Evolutionary conservation across 1,140 invertebrate genomes (phyloP).

Genomic region (Drosophila equinoxialis): DNA sequence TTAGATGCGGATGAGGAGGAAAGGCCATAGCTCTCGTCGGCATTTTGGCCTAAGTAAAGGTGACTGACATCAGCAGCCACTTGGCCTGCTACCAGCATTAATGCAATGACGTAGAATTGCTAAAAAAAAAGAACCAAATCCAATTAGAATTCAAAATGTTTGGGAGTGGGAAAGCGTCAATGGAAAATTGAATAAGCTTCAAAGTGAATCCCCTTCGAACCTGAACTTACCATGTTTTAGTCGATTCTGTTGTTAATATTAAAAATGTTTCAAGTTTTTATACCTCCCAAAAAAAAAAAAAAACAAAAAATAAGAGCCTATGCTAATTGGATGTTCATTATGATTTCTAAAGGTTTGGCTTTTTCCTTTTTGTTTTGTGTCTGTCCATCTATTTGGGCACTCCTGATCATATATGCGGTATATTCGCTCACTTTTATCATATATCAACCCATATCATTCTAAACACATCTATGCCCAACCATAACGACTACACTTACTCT

Average conservation of each 20-base stretch:
- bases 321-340: conserved; percentile 72
- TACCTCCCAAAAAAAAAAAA: conserved; percentile 47
- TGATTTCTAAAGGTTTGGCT: conserved; percentile 28
- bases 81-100: conserved; percentile 54
- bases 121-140: conserved; percentile 10
- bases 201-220: conserved; percentile 49
- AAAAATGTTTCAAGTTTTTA: conserved; percentile 65
- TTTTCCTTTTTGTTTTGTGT: conserved; percentile 24
- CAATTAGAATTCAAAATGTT: not conserved
- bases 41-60: conserved; percentile 39
- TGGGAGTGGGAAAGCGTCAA: not conserved
- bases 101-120: conserved; percentile 59
- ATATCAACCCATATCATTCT: not conserved
- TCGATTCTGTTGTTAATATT: conserved; percentile 58
- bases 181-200: not conserved
- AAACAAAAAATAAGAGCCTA: conserved; percentile 48
- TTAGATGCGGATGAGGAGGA: conserved; percentile 21
- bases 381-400: not conserved
- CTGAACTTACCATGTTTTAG: conserved; percentile 71
- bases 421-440: not conserved
- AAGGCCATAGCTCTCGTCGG: conserved; percentile 52
- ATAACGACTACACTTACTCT: not conserved
- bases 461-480: not conserved
- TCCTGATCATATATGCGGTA: not conserved
- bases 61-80: conserved; percentile 72